Percentiles rank a stretch among this genome's conserved stretches.
These are phyloP conservation scores for Epinephelus coioides DNA, from an alignment of 2,797 vertebrate genomes.

Conservation along the genomic window DNA sequence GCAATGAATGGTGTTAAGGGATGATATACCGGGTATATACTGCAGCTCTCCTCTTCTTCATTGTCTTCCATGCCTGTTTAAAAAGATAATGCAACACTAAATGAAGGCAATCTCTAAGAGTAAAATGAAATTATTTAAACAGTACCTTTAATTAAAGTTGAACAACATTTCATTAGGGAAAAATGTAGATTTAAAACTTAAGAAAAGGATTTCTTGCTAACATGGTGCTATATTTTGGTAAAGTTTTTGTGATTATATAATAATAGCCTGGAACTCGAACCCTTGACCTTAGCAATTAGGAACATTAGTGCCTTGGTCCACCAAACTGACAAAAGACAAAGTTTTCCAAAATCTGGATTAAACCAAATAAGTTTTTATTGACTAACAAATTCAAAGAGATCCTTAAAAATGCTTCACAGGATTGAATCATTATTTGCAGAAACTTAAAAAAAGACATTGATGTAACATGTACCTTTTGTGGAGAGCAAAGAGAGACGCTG, in stretches of 20 bases:
- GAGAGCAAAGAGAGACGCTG: too few relatives aligned
- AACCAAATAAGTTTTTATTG: neutral
- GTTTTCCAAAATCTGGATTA: conserved; percentile 55
- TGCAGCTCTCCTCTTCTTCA: conserved; percentile 80
- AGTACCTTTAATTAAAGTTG: neutral
- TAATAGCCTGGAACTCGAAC: neutral
- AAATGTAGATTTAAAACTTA: neutral
- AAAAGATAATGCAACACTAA: neutral
- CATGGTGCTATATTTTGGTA: neutral
- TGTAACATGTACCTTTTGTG: too few relatives aligned
- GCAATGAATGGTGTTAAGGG: neutral
- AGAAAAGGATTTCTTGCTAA: neutral
- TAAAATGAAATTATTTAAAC: neutral
- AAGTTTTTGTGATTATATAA: neutral
- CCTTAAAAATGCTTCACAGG: too few relatives aligned
- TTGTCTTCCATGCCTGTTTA: conserved; percentile 78
- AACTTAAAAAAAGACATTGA: too few relatives aligned
- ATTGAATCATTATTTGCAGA: too few relatives aligned
- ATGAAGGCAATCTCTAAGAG: neutral
- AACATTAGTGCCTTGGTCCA: neutral
- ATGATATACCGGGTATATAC: conserved; percentile 77
- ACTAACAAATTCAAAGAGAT: too few relatives aligned
- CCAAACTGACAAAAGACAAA: neutral
- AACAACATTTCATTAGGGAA: neutral
- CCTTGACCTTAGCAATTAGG: neutral